Base-by-base conservation (phyloP, 2,797 vertebrate species). In the Hyperoplus immaculatus region DNA sequence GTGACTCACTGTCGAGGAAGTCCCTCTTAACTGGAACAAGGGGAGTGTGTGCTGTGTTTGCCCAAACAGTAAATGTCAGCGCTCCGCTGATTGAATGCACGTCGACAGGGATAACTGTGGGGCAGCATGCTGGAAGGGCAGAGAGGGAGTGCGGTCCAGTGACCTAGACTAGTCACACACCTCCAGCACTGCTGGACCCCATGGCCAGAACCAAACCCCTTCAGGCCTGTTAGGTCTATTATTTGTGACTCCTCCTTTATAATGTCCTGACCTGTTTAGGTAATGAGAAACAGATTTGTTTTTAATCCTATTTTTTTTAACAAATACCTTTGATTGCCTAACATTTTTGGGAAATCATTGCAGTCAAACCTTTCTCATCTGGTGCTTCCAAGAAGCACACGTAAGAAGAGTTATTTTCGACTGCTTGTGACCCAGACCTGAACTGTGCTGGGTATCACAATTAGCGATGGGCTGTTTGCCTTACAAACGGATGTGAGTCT, bases 41-140 rank as follows among this genome's bases (percentile, higher is more conserved):
- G 29, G 2, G 62, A 69, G 21, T 45, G 78, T 77, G 72, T 10
- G 71, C 76, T 55, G 73, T 0, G 69, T 72, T 69, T 77, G 74
- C 82, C 79, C 82, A 72, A 64, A 86, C 81, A 74, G 89, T 90
- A 94, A 96, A 95, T 95, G 94, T 95, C 94, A 95, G 80, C 15
- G 89, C 89, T 59, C 89, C 36, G 55, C 78, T 88, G 79, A 91
- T 74, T 92, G 85, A 87, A 92, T 89, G 83, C 83, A 80, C 66
- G 21, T 72, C 43, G 90, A 90, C 92, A 92, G 89, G 70, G 87
- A 89, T 92, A 81, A 91, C 50, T 65, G 78, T 65, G 75, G 92
- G 92, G 88, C 84, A 78, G 80, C 75, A 9, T 38, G 75, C 68
- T 53, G 83, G 67, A 50, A 49, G 73, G 75, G 64, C 29, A 45